Percentiles rank a stretch among this genome's conserved stretches.
These are phyloP conservation scores for Fundulus diaphanus DNA, from an alignment of 2,797 vertebrate species.

Conservation along the genomic window DNA sequence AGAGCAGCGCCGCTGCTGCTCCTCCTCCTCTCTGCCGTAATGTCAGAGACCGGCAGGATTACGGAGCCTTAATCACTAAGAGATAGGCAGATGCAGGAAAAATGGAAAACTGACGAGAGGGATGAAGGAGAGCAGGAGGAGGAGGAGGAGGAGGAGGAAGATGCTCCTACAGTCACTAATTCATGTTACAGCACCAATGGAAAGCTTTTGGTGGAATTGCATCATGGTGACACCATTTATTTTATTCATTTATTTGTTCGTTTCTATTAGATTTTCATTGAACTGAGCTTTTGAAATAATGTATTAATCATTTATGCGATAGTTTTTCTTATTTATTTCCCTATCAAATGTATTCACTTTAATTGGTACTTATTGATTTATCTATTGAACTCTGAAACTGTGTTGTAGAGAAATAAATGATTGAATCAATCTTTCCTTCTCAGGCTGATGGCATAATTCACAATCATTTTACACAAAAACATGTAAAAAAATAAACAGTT, in stretches of 20 bases:
- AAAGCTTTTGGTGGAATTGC: neutral
- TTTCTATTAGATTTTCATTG: no score
- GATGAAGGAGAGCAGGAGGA: neutral
- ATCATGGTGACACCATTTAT: neutral
- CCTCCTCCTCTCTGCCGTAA: slow-evolving; percentile 5
- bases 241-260: no score
- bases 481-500: neutral
- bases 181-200: neutral
- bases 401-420: no score
- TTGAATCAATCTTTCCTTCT: no score
- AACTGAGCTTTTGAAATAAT: no score
- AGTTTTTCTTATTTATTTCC: no score
- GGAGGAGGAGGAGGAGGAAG: slow-evolving; percentile 5
- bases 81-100: slow-evolving; percentile 16
- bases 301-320: no score
- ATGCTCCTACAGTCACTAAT: neutral
- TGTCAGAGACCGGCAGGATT: slow-evolving; percentile 45
- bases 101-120: neutral
- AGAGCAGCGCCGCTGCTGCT: slow-evolving; percentile 15
- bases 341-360: no score
- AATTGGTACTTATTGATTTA: no score
- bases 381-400: no score
- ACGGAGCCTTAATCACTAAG: slow-evolving; percentile 30
- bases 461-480: no score
- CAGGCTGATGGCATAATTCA: no score